Conservation (phyloP, 2,888 invertebrate species). For the Athetis lepigone region DNA sequence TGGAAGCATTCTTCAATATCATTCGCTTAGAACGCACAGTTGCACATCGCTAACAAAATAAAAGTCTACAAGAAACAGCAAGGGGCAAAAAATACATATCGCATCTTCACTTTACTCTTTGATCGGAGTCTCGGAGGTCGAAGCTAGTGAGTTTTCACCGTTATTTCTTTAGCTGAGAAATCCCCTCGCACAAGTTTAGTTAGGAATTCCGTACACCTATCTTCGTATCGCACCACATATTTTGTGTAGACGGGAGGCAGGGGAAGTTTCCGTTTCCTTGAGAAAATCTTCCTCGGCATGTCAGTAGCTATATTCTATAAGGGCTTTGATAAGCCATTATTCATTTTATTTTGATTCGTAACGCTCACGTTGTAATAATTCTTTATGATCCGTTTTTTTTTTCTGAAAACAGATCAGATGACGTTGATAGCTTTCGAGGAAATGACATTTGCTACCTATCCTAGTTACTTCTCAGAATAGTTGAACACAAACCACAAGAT, state of each 20-base stretch:
- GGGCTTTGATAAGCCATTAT: constrained; percentile 60
- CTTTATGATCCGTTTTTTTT: no score
- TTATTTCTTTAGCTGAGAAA: constrained; percentile 82
- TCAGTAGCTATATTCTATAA: constrained; percentile 54
- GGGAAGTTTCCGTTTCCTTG: constrained; percentile 76
- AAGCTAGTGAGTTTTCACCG: constrained; percentile 73
- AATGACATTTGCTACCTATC: constrained; percentile 9
- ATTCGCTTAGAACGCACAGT: constrained; percentile 43
- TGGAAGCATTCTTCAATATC: constrained; percentile 28
- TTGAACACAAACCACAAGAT: constrained; percentile 17
- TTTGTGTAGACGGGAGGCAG: constrained; percentile 78
- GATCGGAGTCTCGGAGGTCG: constrained; percentile 70
- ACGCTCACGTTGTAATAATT: no score
- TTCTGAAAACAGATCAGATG: not conserved
- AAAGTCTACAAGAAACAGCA: constrained; percentile 38
- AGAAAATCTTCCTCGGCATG: constrained; percentile 70
- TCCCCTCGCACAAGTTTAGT: constrained; percentile 82
- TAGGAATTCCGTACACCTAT: constrained; percentile 84
- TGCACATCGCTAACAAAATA: constrained; percentile 47
- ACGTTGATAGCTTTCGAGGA: not conserved
- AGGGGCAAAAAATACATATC: constrained; percentile 58
- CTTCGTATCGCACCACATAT: constrained; percentile 82
- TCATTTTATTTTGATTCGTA: constrained; percentile 55
- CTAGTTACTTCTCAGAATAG: constrained; percentile 6
- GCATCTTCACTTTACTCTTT: constrained; percentile 60